Base-by-base conservation (phyloP, 2,797 vertebrate species). In the Chiroxiphia lanceolata region DNA sequence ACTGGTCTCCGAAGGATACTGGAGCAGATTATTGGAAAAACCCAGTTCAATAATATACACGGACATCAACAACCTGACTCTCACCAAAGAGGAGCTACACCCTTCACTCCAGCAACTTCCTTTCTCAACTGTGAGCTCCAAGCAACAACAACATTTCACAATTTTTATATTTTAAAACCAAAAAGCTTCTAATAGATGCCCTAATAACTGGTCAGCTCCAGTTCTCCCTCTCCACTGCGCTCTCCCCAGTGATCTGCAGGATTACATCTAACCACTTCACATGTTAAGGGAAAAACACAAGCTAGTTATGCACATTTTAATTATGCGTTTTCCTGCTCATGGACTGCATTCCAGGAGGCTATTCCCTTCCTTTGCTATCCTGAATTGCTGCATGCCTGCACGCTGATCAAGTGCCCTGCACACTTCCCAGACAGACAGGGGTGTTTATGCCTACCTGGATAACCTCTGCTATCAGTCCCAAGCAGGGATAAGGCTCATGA, bases 321-420 rank as follows among this genome's bases (percentile, higher is more conserved):
- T 94, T 84, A 87, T 0, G 38, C 2, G 0, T 76, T 87, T 60
- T 90, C 57, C 88, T 74, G 80, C 63, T 76, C 80, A 48, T 1
- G 20, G 50, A 88, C 77, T 82, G 70, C 89, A 93, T 94, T 96
- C 91, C 95, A 94, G 33, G 8, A 95, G 91, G 76, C 74, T 95
- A 94, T 96, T 76, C 79, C 67, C 76, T 51, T 88, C 80, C 83
- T 71, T 85, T 1, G 13, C 71, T 34, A 54, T 70, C 89, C 93
- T 85, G 78, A 80, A 80, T 70, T 57, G 61, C 80, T 63, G 70
- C 89, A 76, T 92, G 91, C 87, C 85, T 88, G 76, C 67, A 82
- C 69, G 19, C 26, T 72, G 69, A 89, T 54, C 2, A 20, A 71
- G 38, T 10, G 77, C 59, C 59, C 26, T 34, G 47, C 26, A 15